Base-by-base conservation (phyloP, 2,888 invertebrate species). In the Bellardia bayeri region DNA sequence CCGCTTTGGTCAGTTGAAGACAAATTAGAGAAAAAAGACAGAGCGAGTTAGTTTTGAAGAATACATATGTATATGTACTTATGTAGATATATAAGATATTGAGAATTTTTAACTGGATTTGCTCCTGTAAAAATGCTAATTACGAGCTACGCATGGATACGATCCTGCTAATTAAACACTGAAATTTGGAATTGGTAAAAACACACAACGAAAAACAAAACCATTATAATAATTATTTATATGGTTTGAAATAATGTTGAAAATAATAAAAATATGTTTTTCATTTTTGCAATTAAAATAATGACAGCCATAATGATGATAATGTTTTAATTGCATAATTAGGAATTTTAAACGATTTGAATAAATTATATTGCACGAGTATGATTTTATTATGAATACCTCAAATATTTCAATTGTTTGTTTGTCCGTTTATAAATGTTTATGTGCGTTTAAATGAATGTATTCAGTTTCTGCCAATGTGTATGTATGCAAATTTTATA, bases 311-410 rank as follows among this genome's bases (percentile, higher is more conserved):
- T 45, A 45, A 45, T 45, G 45, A 11, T 61, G 61, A 61, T 61
- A 14, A 37, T 14, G 14, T 33, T 61, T 61, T 61, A 61, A 61
- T 61, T 33, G 14, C 5, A 61, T 61, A 14, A 61, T 14, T 33
- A 37, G 14, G n/a, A 61, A 61, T 14, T 61, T 61, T 37, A 61
- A 61, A 61, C 37, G 14, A 61, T 33, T 61, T 61, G 33, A 14
- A 61, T 61, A 58, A 58, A 58, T 58, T 58, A 13, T 33, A 45
- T 3, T 11, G 13, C 9, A 30, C 23, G 13, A 58, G 45, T 13
- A 37, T 61, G 37, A 61, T 61, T 37, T 37, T 37, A 33, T 37
- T 2, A 37, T 61, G 61, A 61, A 61, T 37, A 61, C 61, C 61
- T 33, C 30, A 61, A 61, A 14, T 61, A 61, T 33, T 16, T 33